phyloP scores from a whole-genome alignment of 1,140 invertebrate species.

The Drosophila bipectinata region DNA sequence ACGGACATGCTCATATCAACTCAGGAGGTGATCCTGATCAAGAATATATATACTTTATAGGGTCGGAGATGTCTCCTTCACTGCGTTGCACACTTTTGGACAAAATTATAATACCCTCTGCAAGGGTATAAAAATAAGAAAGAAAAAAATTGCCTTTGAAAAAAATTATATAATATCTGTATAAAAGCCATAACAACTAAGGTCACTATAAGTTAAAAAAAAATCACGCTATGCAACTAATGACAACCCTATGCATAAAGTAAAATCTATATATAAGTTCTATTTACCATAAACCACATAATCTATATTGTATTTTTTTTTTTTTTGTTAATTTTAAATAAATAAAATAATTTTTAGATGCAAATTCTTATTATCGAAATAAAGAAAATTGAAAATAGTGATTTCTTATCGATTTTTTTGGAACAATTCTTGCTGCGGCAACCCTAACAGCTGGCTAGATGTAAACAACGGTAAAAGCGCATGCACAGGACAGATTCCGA shows the following conservation, averaged over 20 bases:
- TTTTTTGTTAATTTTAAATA: slow-evolving; percentile 64
- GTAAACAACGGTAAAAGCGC: slow-evolving; percentile 45
- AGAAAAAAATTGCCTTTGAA: slow-evolving; percentile 21
- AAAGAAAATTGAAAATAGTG: slow-evolving; percentile 52
- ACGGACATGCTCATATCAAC: too few relatives aligned
- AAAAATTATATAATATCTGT: slow-evolving; percentile 46
- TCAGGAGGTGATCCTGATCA: too few relatives aligned
- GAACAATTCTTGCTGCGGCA: background rate
- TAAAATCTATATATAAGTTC: background rate
- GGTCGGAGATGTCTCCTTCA: too few relatives aligned
- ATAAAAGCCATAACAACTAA: slow-evolving; percentile 79
- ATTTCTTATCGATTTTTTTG: background rate
- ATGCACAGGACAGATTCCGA: slow-evolving; percentile 7
- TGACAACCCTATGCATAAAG: slow-evolving; percentile 17
- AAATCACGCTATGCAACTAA: slow-evolving; percentile 32
- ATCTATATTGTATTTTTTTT: slow-evolving; percentile 17
- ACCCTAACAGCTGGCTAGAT: slow-evolving; percentile 41
- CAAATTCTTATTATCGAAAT: slow-evolving; percentile 56
- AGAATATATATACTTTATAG: too few relatives aligned
- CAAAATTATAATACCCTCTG: too few relatives aligned
- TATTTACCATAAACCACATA: slow-evolving; percentile 19
- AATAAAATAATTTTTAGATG: slow-evolving; percentile 50
- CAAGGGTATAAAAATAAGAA: slow-evolving; percentile 20
- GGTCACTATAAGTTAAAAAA: slow-evolving; percentile 66
- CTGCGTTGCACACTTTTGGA: too few relatives aligned